Evolutionary conservation across 2,888 invertebrate species (phyloP).

Genomic region (Corbicula japonica): DNA sequence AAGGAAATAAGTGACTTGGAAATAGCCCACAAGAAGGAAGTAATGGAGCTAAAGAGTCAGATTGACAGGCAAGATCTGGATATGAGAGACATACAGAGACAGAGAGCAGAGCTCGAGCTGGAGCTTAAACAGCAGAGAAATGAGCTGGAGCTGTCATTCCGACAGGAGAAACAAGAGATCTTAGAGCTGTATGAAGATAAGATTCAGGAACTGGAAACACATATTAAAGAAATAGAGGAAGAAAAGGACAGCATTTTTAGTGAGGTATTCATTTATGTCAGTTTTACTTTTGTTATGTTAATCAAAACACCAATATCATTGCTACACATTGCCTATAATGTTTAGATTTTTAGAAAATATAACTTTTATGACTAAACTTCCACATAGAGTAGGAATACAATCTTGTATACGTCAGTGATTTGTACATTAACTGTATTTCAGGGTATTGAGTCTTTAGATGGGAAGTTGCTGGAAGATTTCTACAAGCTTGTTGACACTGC

Average conservation of each 20-base stretch:
- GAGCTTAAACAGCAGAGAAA: conserved; percentile 65
- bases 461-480: conserved; percentile 77
- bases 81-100: conserved; percentile 50
- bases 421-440: conserved; percentile 33
- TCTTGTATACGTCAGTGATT: background rate
- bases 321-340: background rate
- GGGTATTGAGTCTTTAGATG: conserved; percentile 74
- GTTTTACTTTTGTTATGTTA: background rate
- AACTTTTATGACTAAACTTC: no score
- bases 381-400: no score
- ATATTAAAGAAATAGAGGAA: conserved; percentile 23
- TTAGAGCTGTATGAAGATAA: conserved; percentile 60
- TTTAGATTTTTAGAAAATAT: no score
- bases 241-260: conserved; percentile 39
- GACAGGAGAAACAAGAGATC: conserved; percentile 67
- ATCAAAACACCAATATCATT: background rate
- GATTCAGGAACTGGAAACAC: conserved; percentile 54
- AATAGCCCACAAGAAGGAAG: conserved; percentile 27
- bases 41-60: conserved; percentile 33
- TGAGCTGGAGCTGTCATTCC: conserved; percentile 60
- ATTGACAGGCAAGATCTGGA: conserved; percentile 53
- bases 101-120: conserved; percentile 59
- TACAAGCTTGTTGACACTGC: conserved; percentile 63
- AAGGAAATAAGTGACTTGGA: conserved; percentile 42
- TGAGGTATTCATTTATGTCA: conserved; percentile 25